A percentile compares a stretch with the other conserved stretches of the same genome.
phyloP scores from a whole-genome alignment of 2,113 vertebrate genomes.

The Corythoichthys intestinalis region DNA sequence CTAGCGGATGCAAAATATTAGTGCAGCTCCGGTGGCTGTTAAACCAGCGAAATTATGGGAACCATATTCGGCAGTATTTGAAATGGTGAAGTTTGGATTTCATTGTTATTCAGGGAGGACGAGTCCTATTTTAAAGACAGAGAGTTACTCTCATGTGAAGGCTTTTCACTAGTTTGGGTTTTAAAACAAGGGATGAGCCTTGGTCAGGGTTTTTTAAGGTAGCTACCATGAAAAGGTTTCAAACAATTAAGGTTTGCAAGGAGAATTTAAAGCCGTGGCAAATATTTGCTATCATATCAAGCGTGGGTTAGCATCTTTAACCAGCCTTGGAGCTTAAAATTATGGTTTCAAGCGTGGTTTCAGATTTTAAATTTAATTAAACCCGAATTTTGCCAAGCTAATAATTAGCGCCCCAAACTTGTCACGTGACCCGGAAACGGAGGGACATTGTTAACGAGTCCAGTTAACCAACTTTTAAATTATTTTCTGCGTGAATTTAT shows the following conservation, averaged over 20 bases:
- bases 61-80: too few relatives aligned
- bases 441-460: too few relatives aligned
- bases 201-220: not conserved
- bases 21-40: conserved; percentile 20
- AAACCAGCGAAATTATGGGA: too few relatives aligned
- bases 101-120: too few relatives aligned
- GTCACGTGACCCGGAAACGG: not conserved
- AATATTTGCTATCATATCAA: too few relatives aligned
- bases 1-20: conserved; percentile 33
- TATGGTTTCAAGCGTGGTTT: not conserved
- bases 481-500: too few relatives aligned
- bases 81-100: too few relatives aligned
- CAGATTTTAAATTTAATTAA: not conserved
- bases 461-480: not conserved
- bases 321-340: not conserved
- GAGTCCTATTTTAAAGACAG: too few relatives aligned
- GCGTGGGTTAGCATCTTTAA: too few relatives aligned
- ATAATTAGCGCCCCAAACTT: not conserved
- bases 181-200: not conserved
- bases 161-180: not conserved
- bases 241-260: not conserved
- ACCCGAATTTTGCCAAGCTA: not conserved
- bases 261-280: not conserved
- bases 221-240: too few relatives aligned
- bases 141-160: too few relatives aligned